Conservation (phyloP, 53 echinoderm and acorn worm species). For the Holothuria leucospilota region DNA sequence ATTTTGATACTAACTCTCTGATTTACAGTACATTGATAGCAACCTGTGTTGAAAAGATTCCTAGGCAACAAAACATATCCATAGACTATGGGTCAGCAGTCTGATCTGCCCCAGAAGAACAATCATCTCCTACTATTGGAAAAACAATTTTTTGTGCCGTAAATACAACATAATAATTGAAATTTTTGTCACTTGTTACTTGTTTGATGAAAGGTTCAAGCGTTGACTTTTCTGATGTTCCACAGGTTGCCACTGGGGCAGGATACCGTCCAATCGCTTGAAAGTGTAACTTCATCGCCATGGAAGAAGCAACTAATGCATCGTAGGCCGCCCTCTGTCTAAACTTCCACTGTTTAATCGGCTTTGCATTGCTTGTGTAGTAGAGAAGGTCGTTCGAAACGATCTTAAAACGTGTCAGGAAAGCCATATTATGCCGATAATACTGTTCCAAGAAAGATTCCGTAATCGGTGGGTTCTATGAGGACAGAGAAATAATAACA, state of each 20-base stretch:
- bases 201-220: constrained; percentile 48
- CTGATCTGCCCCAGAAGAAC: no score
- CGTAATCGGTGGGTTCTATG: constrained; percentile 39
- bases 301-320: constrained; percentile 50
- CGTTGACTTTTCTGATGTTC: not conserved
- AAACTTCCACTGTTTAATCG: constrained; percentile 60
- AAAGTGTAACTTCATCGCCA: constrained; percentile 42
- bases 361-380: constrained; percentile 55
- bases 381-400: constrained; percentile 43
- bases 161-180: no score
- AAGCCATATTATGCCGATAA: constrained; percentile 79
- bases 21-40: no score
- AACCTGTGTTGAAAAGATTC: no score
- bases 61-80: no score
- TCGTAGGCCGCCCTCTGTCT: constrained; percentile 69
- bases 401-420: constrained; percentile 64
- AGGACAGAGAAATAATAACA: not conserved
- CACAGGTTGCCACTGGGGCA: constrained; percentile 57
- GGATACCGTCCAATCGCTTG: constrained; percentile 51
- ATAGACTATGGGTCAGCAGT: no score
- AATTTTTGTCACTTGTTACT: not conserved
- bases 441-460: constrained; percentile 76
- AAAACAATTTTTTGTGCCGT: no score
- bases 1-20: no score
- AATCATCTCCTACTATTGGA: no score